A percentile compares a stretch with the other conserved stretches of the same genome.
Conservation (phyloP, 2,113 vertebrate species). For the Megaceryle torquata region DNA sequence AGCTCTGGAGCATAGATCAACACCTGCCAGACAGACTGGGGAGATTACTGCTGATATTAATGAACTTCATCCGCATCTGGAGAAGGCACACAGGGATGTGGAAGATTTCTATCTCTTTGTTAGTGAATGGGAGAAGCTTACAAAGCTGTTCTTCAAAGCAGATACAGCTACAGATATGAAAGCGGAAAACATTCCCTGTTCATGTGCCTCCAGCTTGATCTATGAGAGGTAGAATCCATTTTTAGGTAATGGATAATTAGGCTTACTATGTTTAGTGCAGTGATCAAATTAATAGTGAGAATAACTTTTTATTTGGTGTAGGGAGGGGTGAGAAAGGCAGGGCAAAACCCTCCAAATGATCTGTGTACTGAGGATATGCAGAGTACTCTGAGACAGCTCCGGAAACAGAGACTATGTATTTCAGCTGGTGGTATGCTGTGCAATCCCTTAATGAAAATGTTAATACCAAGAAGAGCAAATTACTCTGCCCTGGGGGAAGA, state of each 20-base stretch:
- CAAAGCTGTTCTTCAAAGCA: slow-evolving; percentile 39
- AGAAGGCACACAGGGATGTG: not conserved
- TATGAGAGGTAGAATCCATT: not conserved
- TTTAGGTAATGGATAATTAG: not conserved
- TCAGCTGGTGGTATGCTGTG: not conserved
- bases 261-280: not conserved
- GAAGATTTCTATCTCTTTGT: slow-evolving; percentile 52
- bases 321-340: not conserved
- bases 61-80: slow-evolving; percentile 17
- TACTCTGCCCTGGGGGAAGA: not conserved
- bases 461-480: not conserved
- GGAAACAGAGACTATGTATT: not conserved
- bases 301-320: not conserved
- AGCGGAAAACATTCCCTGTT: slow-evolving; percentile 4
- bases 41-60: slow-evolving; percentile 13
- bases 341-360: not conserved
- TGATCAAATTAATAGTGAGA: not conserved
- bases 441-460: not conserved
- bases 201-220: not conserved
- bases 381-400: not conserved
- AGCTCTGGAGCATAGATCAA: not conserved
- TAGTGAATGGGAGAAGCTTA: slow-evolving; percentile 28
- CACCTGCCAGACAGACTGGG: slow-evolving; percentile 35
- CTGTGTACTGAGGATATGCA: not conserved
- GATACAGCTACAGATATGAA: not conserved